These are phyloP conservation scores for Paracentrotus lividus DNA, from an alignment of 53 echinoderm and acorn worm species.

Conservation along the genomic window DNA sequence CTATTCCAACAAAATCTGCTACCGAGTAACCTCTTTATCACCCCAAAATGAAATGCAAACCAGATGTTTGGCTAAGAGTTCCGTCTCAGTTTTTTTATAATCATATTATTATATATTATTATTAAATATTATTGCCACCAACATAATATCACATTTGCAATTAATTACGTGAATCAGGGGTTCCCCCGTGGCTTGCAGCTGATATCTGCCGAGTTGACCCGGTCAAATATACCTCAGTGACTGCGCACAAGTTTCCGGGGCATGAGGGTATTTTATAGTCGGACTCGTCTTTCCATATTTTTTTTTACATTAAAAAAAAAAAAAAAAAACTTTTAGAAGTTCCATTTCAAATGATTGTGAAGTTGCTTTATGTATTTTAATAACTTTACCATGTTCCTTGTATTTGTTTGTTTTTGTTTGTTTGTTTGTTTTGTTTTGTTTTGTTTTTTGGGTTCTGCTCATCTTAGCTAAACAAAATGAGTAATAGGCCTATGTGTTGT, in stretches of 20 bases:
- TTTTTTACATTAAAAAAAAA: too few relatives aligned
- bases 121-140: neutral
- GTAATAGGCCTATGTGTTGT: too few relatives aligned
- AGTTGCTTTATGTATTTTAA: too few relatives aligned
- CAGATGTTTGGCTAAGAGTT: neutral
- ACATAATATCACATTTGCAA: constrained; percentile 12
- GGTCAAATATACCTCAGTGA: constrained; percentile 7
- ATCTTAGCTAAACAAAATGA: too few relatives aligned
- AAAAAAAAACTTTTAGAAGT: too few relatives aligned
- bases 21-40: neutral
- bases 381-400: too few relatives aligned
- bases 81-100: neutral
- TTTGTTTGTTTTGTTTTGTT: too few relatives aligned
- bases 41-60: neutral
- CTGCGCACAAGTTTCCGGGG: neutral
- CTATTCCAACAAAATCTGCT: neutral
- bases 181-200: neutral
- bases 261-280: neutral
- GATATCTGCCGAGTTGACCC: neutral
- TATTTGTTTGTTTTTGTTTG: too few relatives aligned
- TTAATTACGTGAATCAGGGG: neutral
- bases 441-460: too few relatives aligned
- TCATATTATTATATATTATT: too few relatives aligned
- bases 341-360: too few relatives aligned
- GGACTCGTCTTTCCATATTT: neutral